phyloP scores from a whole-genome alignment of 2,797 vertebrate genomes.

The Spea hammondii region DNA sequence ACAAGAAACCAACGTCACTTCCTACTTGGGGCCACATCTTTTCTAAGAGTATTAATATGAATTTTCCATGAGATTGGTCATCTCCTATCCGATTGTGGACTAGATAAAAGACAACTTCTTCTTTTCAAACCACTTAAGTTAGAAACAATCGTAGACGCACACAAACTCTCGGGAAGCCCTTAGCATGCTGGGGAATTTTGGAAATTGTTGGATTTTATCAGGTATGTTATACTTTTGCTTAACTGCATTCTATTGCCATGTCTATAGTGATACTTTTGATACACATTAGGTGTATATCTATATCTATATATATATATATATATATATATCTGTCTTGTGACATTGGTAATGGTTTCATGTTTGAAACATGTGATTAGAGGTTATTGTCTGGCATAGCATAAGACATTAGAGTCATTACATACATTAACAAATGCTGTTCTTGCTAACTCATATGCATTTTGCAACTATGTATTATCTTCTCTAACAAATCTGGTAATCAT shows the following conservation, averaged over 20 bases:
- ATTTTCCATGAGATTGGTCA: constrained; percentile 22
- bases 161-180: constrained; percentile 45
- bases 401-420: no score
- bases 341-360: background rate
- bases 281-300: background rate
- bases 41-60: constrained; percentile 27
- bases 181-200: constrained; percentile 58
- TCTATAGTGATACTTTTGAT: background rate
- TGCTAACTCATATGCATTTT: no score
- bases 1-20: constrained; percentile 52
- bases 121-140: constrained; percentile 43
- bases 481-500: no score
- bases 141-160: constrained; percentile 50
- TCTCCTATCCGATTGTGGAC: constrained; percentile 29
- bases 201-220: constrained; percentile 50
- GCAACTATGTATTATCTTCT: no score
- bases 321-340: background rate
- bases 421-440: no score
- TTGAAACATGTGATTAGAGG: constrained; percentile 3
- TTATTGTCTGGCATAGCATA: background rate
- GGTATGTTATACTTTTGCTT: constrained; percentile 55
- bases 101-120: constrained; percentile 58
- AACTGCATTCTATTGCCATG: background rate
- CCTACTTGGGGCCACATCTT: constrained; percentile 41
- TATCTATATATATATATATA: background rate